A percentile compares a stretch with the other conserved stretches of the same genome.
phyloP scores from a whole-genome alignment of 2,113 vertebrate species.

The Nanger granti region DNA sequence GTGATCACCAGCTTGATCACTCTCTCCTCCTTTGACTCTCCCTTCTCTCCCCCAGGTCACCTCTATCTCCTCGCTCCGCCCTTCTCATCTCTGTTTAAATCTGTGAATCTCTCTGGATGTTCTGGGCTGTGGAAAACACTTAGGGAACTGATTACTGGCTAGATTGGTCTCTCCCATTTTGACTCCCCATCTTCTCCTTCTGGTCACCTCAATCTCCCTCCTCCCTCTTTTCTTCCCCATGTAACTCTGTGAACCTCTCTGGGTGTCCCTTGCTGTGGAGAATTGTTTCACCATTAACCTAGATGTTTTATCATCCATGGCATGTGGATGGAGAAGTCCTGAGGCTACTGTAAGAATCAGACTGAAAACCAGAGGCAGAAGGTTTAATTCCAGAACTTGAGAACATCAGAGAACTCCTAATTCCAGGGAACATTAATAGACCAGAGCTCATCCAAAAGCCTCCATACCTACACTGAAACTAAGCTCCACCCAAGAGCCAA shows the following conservation, averaged over 20 bases:
- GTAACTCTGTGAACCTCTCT: neutral
- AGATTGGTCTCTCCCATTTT: neutral
- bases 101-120: neutral
- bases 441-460: neutral
- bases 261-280: neutral
- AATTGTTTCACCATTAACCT: neutral
- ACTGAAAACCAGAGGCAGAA: neutral
- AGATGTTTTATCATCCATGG: neutral
- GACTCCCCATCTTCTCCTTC: neutral
- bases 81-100: neutral
- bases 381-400: neutral
- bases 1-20: neutral
- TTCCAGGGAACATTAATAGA: neutral
- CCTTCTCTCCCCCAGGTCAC: neutral
- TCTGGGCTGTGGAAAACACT: neutral
- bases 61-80: neutral
- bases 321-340: neutral
- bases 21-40: neutral
- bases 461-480: neutral
- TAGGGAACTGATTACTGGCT: neutral
- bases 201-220: neutral
- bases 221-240: neutral
- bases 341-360: neutral
- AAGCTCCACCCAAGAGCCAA: neutral
- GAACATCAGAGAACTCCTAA: neutral